Conservation (phyloP, 2,113 vertebrate species). For the Echinops telfairi region DNA sequence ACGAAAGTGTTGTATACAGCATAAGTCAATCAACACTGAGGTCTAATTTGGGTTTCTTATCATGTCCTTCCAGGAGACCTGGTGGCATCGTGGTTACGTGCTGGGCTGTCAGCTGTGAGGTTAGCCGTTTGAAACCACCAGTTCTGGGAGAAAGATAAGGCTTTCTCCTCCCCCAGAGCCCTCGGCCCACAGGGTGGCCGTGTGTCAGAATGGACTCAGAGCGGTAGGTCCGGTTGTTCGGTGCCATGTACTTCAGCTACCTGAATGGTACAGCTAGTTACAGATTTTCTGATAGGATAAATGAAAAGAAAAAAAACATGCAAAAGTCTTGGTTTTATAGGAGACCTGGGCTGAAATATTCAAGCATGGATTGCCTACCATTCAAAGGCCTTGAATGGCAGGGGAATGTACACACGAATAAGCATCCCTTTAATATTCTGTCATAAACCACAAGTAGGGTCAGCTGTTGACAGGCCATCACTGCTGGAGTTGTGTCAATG, state of each 20-base stretch:
- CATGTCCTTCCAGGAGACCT: neutral
- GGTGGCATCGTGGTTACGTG: no score
- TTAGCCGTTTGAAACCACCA: no score
- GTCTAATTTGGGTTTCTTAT: neutral
- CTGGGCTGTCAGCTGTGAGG: no score
- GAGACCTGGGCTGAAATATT: neutral
- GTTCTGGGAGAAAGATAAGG: no score
- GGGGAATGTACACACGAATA: neutral
- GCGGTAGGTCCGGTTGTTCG: no score
- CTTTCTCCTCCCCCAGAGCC: no score
- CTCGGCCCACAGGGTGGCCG: no score
- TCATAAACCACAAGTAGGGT: neutral
- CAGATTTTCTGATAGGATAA: neutral
- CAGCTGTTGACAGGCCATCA: neutral
- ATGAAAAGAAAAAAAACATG: neutral
- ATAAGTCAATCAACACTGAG: neutral
- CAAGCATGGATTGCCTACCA: neutral
- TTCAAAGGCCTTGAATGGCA: neutral
- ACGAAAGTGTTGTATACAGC: neutral
- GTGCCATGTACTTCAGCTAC: neutral
- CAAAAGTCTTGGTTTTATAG: neutral
- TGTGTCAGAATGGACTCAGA: no score
- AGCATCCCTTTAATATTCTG: neutral
- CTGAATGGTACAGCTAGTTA: neutral
- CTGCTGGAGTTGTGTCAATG: constrained; percentile 30